phyloP scores from a whole-genome alignment of 2,888 invertebrate genomes.

The Gymnoscelis rufifasciata region DNA sequence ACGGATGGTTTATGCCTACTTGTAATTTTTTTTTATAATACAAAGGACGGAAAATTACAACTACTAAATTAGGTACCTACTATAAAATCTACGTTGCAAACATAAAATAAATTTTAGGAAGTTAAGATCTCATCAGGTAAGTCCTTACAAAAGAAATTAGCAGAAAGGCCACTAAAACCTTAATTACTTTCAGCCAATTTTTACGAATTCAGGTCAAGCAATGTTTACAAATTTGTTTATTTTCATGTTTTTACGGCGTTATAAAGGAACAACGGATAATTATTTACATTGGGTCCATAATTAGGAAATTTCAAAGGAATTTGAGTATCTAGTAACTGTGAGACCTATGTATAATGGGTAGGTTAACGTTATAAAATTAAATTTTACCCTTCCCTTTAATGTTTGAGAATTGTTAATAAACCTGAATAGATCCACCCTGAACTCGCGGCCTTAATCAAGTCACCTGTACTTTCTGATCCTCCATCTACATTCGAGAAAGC shows the following conservation, averaged over 20 bases:
- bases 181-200: constrained; percentile 19
- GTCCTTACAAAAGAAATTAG: constrained; percentile 9
- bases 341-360: too few species aligned
- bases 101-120: constrained; percentile 14
- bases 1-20: too few species aligned
- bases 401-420: too few species aligned
- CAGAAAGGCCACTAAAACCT: constrained; percentile 20
- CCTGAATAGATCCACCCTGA: too few species aligned
- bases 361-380: too few species aligned
- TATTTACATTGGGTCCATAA: constrained; percentile 6
- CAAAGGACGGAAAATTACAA: too few species aligned
- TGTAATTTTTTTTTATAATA: too few species aligned
- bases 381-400: too few species aligned
- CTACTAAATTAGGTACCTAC: neutral
- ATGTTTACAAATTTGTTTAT: constrained; percentile 9
- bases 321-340: neutral
- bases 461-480: too few species aligned
- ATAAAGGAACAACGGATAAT: constrained; percentile 5
- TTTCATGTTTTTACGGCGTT: constrained; percentile 4
- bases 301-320: constrained; percentile 1
- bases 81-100: neutral
- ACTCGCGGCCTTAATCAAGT: too few species aligned
- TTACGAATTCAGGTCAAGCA: constrained; percentile 19
- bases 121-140: constrained; percentile 11
- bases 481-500: too few species aligned